Base-by-base conservation (phyloP, 2,113 vertebrate species). In the Castor canadensis region DNA sequence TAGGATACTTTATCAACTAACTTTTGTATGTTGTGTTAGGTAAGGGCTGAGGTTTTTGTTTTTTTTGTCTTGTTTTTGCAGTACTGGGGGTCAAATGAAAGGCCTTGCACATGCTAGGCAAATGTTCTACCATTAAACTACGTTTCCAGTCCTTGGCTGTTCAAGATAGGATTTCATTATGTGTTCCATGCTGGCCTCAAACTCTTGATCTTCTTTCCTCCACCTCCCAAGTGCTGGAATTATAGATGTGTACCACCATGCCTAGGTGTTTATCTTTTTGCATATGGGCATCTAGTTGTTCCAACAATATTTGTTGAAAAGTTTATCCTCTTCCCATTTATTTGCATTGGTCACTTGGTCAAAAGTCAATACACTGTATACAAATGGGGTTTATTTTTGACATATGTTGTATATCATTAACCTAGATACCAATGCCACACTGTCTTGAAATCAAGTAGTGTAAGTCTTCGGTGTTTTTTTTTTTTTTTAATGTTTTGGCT, bases 281-380 rank as follows among this genome's bases (percentile, higher is more conserved):
- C n/a, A n/a, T n/a, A n/a, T n/a, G n/a, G n/a, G n/a, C n/a, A n/a
- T n/a, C n/a, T n/a, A n/a, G n/a, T n/a, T n/a, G n/a, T n/a, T n/a
- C n/a, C n/a, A n/a, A n/a, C n/a, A n/a, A n/a, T n/a, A n/a, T n/a
- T n/a, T n/a, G n/a, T n/a, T n/a, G n/a, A n/a, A n/a, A n/a, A n/a
- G n/a, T n/a, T n/a, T n/a, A n/a, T n/a, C n/a, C n/a, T n/a, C n/a
- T n/a, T n/a, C n/a, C n/a, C n/a, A n/a, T n/a, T n/a, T n/a, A 93
- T 73, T 95, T 73, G 20, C 73, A 72, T 80, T 89, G 56, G 30
- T 67, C 56, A 30, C 79, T 85, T 83, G 89, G 38, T 54, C 93
- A 89, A 89, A 85, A 52, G 77, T 85, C 52, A 80, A 32, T 80
- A 85, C 54, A 22, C 38, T 45, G 26, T 72, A 38, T 72, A 79